A percentile compares a stretch with the other conserved stretches of the same genome.
Evolutionary conservation across 2,888 invertebrate genomes (phyloP).

Genomic region (Chamaedrilus cognettii): DNA sequence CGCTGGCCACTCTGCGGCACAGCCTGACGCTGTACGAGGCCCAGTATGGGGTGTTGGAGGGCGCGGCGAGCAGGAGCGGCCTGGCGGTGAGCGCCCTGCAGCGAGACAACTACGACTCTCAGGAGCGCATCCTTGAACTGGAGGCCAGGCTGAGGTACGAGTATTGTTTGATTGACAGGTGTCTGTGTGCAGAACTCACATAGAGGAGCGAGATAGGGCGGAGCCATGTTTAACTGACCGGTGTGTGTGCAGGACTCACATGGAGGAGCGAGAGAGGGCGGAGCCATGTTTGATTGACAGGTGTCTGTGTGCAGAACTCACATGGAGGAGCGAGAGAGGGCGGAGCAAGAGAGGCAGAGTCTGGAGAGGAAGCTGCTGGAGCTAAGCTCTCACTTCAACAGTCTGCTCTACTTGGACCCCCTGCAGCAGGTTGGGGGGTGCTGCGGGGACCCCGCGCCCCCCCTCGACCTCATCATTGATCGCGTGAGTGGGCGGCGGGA

Average conservation of each 20-base stretch:
- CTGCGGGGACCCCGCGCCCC: no score
- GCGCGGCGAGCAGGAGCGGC: conserved; percentile 52
- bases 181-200: conserved; percentile 27
- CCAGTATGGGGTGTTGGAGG: conserved; percentile 28
- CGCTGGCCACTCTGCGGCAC: conserved; percentile 46
- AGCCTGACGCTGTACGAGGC: conserved; percentile 51
- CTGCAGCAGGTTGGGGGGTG: no score
- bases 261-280: conserved; percentile 30
- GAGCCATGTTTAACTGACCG: no score
- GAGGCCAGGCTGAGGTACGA: conserved; percentile 54
- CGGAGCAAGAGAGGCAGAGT: conserved; percentile 24
- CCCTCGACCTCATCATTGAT: no score
- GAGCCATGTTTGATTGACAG: no score
- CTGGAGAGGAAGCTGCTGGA: conserved; percentile 19
- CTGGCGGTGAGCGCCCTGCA: conserved; percentile 52
- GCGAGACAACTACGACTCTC: conserved; percentile 48
- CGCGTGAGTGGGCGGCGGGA: no score
- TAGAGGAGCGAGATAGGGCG: conserved; percentile 30
- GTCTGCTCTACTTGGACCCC: background rate
- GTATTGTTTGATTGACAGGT: no score
- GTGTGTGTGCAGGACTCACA: conserved; percentile 27
- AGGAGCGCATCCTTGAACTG: conserved; percentile 54
- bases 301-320: conserved; percentile 28
- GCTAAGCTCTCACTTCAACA: background rate
- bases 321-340: conserved; percentile 30